A percentile compares a stretch with the other conserved stretches of the same genome.
Conservation (phyloP, 2,888 invertebrate species). For the Esperia sulphurella region DNA sequence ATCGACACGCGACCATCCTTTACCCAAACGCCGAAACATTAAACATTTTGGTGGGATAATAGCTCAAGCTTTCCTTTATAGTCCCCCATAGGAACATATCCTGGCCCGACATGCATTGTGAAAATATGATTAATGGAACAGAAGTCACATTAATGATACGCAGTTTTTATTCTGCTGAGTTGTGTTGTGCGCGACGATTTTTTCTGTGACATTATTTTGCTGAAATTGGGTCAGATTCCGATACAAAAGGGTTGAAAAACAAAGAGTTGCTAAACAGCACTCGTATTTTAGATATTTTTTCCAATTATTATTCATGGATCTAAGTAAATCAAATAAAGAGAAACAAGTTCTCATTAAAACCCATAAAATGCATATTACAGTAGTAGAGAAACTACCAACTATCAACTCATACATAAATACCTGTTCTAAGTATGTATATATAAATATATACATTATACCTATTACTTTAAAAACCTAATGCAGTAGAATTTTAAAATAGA, state of each 20-base stretch:
- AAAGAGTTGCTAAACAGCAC: not conserved
- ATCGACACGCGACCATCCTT: conserved; percentile 20
- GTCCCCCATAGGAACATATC: conserved; percentile 32
- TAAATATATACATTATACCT: too few relatives aligned
- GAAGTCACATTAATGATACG: conserved; percentile 59
- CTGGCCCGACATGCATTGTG: conserved; percentile 63
- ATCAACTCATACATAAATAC: too few relatives aligned
- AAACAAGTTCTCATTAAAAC: too few relatives aligned
- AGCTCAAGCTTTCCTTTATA: conserved; percentile 57
- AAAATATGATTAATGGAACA: conserved; percentile 66
- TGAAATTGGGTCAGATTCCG: conserved; percentile 12
- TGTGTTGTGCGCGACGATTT: conserved; percentile 18
- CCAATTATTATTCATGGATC: too few relatives aligned
- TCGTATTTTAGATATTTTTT: too few relatives aligned
- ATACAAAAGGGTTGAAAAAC: conserved; percentile 8
- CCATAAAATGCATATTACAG: too few relatives aligned
- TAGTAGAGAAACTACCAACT: too few relatives aligned
- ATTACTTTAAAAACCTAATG: too few relatives aligned
- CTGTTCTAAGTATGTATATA: too few relatives aligned
- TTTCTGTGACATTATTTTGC: conserved; percentile 51
- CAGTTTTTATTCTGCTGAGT: conserved; percentile 40
- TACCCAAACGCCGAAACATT: conserved; percentile 37
- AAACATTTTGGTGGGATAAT: conserved; percentile 56
- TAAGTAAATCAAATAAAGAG: too few relatives aligned
- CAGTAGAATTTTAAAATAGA: too few relatives aligned